Base-by-base conservation (phyloP, 2,113 vertebrate genomes). In the Coptodon rendalli region DNA sequence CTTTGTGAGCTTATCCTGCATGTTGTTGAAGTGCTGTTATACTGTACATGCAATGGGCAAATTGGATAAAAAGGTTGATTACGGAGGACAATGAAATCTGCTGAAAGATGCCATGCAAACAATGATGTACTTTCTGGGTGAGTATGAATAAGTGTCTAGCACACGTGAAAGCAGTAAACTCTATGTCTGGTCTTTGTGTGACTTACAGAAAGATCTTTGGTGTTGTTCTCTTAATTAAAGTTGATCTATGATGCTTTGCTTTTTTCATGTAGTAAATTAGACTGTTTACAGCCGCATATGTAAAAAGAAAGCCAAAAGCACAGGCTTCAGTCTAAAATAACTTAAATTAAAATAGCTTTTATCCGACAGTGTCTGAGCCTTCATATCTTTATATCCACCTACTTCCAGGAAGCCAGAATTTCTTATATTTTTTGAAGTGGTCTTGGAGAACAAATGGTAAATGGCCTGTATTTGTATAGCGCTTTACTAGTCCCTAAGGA, bases 271-370 rank as follows among this genome's bases (percentile, higher is more conserved):
- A 1, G 36, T 22, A 68, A 59, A 6, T 63, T 19, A 11, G 5
- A 73, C 13, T 1, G 22, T 27, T 45, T 27, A 45, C 8, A 24
- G 40, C 0, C 0, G 1, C n/a, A 71, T 50, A 19, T 19, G 48
- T 50, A 50, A 16, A 27, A 73, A 24, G 38, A 73, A 45, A 27
- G 38, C 2, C 5, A 27, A 9, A 27, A 73, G 66, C 38, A 27
- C 7, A 45, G 66, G 3, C n/a, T 22, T 40, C 3, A 40, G 36
- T 68, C 61, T 66, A 38, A 66, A 38, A 66, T 14, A 68, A 68
- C 36, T 22, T 40, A 40, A 22, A 11, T 13, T 40, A 68, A 68
- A 68, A 40, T 40, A 14, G 63, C 63, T 40, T 40, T 40, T 6
- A 4, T 38, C 34, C 0, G 0, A 66, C 19, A 3, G 11, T 68